Conservation (phyloP, 1,140 invertebrate species). For the Anthonomus grandis region DNA sequence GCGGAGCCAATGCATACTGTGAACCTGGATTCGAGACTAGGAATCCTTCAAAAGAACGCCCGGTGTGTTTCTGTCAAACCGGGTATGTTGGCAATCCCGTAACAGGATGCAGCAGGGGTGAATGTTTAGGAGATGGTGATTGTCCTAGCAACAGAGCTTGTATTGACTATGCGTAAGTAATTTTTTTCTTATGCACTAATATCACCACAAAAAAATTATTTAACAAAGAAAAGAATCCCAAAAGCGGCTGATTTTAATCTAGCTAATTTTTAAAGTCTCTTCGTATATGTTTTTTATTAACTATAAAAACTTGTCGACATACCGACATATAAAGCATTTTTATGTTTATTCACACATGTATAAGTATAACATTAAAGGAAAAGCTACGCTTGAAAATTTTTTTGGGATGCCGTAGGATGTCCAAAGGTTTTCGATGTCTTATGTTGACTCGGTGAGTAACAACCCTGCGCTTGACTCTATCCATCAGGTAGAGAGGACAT, state of each 20-base stretch:
- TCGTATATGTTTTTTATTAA: neutral
- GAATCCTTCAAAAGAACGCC: slow-evolving; percentile 66
- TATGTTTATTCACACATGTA: too few species aligned
- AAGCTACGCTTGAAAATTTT: too few species aligned
- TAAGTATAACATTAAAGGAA: too few species aligned
- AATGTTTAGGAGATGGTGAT: slow-evolving; percentile 70
- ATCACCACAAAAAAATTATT: too few species aligned
- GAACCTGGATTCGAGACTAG: slow-evolving; percentile 76
- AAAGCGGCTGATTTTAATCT: too few species aligned
- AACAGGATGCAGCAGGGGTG: slow-evolving; percentile 65
- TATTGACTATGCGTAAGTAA: slow-evolving; percentile 59
- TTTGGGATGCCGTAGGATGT: too few species aligned
- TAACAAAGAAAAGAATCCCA: neutral
- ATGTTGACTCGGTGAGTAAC: too few species aligned
- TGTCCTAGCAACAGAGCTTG: slow-evolving; percentile 69
- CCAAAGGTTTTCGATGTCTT: too few species aligned
- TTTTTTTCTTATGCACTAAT: neutral
- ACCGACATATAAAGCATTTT: too few species aligned
- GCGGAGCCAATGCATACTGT: slow-evolving; percentile 77
- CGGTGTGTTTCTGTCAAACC: slow-evolving; percentile 75
- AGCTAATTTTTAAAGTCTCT: too few species aligned
- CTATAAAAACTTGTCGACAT: neutral
- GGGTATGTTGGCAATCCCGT: slow-evolving; percentile 81
- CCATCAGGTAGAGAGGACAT: too few species aligned
- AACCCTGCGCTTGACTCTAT: too few species aligned